These are phyloP conservation scores for Amphiprion clarkii DNA, from an alignment of 2,797 vertebrate genomes.

Conservation along the genomic window DNA sequence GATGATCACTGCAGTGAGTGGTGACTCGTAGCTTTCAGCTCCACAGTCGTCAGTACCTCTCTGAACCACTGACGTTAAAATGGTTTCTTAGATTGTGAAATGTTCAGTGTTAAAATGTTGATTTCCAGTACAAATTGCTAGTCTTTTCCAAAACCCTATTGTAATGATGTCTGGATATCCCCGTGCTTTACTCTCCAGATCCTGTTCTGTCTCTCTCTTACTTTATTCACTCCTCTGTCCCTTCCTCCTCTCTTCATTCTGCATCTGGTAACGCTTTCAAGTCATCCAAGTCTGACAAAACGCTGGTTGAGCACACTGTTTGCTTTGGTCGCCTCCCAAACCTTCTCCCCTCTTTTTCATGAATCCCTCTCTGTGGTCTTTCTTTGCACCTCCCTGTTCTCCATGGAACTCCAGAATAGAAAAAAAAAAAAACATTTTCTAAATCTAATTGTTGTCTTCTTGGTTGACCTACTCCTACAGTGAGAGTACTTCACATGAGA, in stretches of 20 bases:
- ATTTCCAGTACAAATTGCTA: neutral
- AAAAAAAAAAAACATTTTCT: slow-evolving; percentile 41
- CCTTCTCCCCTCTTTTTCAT: slow-evolving; percentile 51
- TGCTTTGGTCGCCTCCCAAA: slow-evolving; percentile 75
- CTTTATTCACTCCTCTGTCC: slow-evolving; percentile 27
- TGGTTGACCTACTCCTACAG: slow-evolving; percentile 53
- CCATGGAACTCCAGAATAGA: slow-evolving; percentile 41
- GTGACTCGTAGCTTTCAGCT: no score
- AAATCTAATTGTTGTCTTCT: slow-evolving; percentile 34
- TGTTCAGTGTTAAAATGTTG: neutral
- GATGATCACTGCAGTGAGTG: neutral
- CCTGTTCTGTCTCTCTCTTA: slow-evolving; percentile 16
- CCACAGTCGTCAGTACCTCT: no score
- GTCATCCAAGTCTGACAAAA: slow-evolving; percentile 36
- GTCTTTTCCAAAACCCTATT: neutral
- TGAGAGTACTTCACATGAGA: slow-evolving; percentile 52
- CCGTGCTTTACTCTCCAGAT: neutral
- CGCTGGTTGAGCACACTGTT: slow-evolving; percentile 63
- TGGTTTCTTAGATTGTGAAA: neutral
- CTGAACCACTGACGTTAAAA: neutral
- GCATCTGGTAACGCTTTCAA: slow-evolving; percentile 76
- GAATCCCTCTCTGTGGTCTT: slow-evolving; percentile 44
- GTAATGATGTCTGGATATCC: neutral
- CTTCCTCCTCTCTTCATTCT: slow-evolving; percentile 17
- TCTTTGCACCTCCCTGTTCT: slow-evolving; percentile 18